phyloP scores from a whole-genome alignment of 2,113 vertebrate species.

The Rhipidura dahli region DNA sequence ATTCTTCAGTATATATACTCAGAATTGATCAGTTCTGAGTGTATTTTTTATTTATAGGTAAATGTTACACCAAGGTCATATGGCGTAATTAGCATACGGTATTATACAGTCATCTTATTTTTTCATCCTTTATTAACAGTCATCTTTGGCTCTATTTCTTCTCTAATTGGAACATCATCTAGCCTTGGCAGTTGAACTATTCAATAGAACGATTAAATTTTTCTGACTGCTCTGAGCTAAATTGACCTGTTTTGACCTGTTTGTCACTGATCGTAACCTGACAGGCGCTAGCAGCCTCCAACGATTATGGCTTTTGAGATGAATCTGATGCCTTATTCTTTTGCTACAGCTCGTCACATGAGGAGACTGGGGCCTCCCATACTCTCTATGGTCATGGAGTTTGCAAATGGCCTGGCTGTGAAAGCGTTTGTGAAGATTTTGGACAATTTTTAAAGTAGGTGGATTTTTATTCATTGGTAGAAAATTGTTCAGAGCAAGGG shows the following conservation, averaged over 20 bases:
- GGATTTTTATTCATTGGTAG: background rate
- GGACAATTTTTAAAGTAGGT: slow-evolving; percentile 99
- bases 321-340: slow-evolving; percentile 75
- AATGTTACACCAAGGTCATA: slow-evolving; percentile 74
- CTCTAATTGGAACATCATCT: slow-evolving; percentile 86
- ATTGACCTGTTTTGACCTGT: slow-evolving; percentile 84
- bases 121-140: slow-evolving; percentile 81
- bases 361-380: slow-evolving; percentile 93
- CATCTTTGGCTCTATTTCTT: slow-evolving; percentile 81
- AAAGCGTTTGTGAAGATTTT: slow-evolving; percentile 98
- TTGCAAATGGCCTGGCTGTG: slow-evolving; percentile 99
- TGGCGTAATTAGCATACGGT: slow-evolving; percentile 77
- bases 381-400: slow-evolving; percentile 98
- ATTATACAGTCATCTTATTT: slow-evolving; percentile 75
- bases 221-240: slow-evolving; percentile 82
- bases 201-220: slow-evolving; percentile 84
- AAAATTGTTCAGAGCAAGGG: background rate
- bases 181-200: slow-evolving; percentile 84
- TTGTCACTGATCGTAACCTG: slow-evolving; percentile 84
- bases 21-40: slow-evolving; percentile 47
- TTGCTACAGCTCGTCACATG: slow-evolving; percentile 89
- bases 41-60: slow-evolving; percentile 75
- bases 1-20: background rate
- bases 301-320: slow-evolving; percentile 79
- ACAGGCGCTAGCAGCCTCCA: slow-evolving; percentile 80